Evolutionary conservation across 2,113 vertebrate genomes (phyloP).

Genomic region (Mus pahari): DNA sequence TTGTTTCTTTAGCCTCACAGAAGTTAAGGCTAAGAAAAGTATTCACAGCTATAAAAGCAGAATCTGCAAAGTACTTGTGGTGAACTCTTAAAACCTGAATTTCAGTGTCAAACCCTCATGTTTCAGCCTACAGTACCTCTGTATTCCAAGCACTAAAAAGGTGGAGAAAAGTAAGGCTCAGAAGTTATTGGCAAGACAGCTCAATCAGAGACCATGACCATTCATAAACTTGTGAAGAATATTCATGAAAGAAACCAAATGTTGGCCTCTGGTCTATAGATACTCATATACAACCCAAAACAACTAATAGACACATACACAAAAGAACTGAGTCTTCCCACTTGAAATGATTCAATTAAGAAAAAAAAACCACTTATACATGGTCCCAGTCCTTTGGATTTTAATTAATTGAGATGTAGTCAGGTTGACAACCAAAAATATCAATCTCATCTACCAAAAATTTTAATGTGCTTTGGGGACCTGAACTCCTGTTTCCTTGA

Average conservation of each 20-base stretch:
- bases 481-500: background rate
- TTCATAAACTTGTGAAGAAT: background rate
- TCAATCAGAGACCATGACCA: background rate
- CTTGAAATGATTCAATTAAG: background rate
- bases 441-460: background rate
- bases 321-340: background rate
- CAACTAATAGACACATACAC: too few relatives aligned
- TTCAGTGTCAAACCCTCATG: background rate
- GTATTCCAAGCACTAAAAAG: background rate
- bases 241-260: too few relatives aligned
- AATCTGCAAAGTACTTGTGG: background rate
- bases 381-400: background rate
- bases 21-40: background rate
- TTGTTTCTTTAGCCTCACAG: background rate
- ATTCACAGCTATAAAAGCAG: background rate
- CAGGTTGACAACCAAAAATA: background rate
- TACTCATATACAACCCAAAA: too few relatives aligned
- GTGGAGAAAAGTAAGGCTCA: too few relatives aligned
- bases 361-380: background rate
- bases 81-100: background rate
- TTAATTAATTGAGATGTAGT: background rate
- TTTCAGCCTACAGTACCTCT: background rate
- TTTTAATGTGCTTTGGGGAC: background rate
- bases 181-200: background rate
- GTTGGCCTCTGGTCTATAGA: background rate